Conservation (phyloP, 2,113 vertebrate species). For the Setophaga petechia region DNA sequence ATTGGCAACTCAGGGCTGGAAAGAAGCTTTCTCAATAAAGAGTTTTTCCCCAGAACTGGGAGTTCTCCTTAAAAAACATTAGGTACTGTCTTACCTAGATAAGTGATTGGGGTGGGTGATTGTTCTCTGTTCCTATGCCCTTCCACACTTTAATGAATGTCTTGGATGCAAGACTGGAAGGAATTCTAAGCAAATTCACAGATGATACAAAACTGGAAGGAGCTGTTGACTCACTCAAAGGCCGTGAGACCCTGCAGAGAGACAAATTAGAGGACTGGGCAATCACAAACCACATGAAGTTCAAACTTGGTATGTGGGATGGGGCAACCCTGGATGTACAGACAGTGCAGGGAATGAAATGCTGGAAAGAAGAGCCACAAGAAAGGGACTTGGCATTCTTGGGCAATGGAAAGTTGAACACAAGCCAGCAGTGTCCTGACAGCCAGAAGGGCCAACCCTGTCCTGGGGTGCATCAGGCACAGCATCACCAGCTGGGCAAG, state of each 20-base stretch:
- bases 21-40: neutral
- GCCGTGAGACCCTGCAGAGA: fast-evolving
- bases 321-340: fast-evolving
- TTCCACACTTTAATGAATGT: neutral
- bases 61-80: neutral
- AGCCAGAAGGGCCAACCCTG: neutral
- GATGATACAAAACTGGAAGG: neutral
- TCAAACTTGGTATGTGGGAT: neutral
- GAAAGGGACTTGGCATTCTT: neutral
- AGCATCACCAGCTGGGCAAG: fast-evolving
- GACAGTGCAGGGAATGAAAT: neutral
- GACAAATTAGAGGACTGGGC: neutral
- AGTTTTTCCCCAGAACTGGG: neutral
- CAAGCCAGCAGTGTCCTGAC: neutral
- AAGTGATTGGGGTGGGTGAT: neutral
- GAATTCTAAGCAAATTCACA: neutral
- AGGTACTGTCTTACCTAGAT: neutral
- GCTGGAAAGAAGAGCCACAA: neutral
- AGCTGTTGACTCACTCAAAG: neutral
- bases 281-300: neutral
- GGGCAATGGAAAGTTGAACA: fast-evolving
- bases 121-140: neutral
- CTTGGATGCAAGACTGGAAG: neutral
- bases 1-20: neutral
- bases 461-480: neutral